phyloP scores from a whole-genome alignment of 2,797 vertebrate species.

The Artibeus lituratus region DNA sequence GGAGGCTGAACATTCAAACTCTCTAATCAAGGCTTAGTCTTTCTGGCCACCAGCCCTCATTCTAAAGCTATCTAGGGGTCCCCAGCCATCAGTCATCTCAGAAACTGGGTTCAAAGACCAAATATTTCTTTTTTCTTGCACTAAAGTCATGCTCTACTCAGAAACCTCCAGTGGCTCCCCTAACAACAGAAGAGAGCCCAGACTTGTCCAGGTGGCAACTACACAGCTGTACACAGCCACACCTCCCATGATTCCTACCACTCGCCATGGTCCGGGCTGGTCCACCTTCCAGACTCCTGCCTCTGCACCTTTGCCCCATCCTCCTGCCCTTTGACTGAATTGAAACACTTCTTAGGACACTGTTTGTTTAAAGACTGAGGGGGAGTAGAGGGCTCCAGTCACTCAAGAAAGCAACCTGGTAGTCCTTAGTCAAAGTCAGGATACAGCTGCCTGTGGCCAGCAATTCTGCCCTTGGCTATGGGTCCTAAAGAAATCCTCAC shows the following conservation, averaged over 20 bases:
- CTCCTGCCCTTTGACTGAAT: neutral
- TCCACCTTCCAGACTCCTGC: neutral
- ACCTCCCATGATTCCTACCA: neutral
- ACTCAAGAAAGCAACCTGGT: neutral
- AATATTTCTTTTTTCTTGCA: neutral
- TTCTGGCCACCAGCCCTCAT: neutral
- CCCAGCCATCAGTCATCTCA: neutral
- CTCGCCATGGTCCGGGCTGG: neutral
- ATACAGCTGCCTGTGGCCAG: neutral
- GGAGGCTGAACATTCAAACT: neutral
- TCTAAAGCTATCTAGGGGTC: neutral
- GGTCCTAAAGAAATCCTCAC: neutral
- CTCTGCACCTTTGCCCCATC: neutral
- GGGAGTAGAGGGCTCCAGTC: neutral
- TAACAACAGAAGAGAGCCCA: neutral
- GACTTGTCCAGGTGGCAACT: neutral
- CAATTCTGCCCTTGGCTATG: neutral
- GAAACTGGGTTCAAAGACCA: neutral
- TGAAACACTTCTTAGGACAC: neutral
- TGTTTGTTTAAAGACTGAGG: neutral
- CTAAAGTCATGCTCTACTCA: neutral
- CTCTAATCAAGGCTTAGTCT: neutral
- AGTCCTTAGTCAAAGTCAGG: neutral
- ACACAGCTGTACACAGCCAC: fast-evolving
- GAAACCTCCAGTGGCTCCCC: neutral